A percentile compares a stretch with the other conserved stretches of the same genome.
Conservation (phyloP, 2,888 invertebrate species). For the Phyto melanocephala region DNA sequence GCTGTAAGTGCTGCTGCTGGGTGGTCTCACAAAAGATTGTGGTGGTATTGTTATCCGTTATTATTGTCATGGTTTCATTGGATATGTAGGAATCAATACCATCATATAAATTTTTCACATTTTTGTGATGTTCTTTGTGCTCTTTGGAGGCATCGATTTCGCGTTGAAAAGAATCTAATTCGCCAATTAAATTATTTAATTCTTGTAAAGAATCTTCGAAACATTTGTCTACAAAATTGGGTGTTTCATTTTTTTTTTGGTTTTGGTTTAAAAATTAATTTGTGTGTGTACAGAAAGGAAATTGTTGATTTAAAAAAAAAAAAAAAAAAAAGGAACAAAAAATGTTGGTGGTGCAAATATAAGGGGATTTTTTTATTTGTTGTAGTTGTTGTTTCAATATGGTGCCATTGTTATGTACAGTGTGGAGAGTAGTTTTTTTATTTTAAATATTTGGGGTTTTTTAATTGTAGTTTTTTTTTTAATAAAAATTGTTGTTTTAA, state of each 20-base stretch:
- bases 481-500: background rate
- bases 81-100: slow-evolving; percentile 55
- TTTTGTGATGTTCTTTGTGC: slow-evolving; percentile 58
- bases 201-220: slow-evolving; percentile 80
- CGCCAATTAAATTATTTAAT: slow-evolving; percentile 79
- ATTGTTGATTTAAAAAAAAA: slow-evolving; percentile 5
- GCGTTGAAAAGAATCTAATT: slow-evolving; percentile 79
- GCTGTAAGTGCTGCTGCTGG: slow-evolving; percentile 55
- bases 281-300: slow-evolving; percentile 16
- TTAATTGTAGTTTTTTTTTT: slow-evolving; percentile 16
- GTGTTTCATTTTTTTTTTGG: slow-evolving; percentile 58
- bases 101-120: slow-evolving; percentile 53
- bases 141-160: slow-evolving; percentile 78
- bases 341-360: slow-evolving; percentile 41
- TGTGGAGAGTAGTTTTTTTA: slow-evolving; percentile 21
- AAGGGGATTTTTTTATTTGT: slow-evolving; percentile 28
- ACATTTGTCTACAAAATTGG: slow-evolving; percentile 76
- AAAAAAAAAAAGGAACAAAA: no score
- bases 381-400: slow-evolving; percentile 29
- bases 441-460: slow-evolving; percentile 4
- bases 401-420: slow-evolving; percentile 56
- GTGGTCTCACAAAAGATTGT: slow-evolving; percentile 61
- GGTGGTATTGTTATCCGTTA: slow-evolving; percentile 58
- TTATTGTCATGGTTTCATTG: slow-evolving; percentile 62
- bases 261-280: background rate